Conservation (phyloP, 64 coral and sea anemone species). For the Platygyra sinensis region DNA sequence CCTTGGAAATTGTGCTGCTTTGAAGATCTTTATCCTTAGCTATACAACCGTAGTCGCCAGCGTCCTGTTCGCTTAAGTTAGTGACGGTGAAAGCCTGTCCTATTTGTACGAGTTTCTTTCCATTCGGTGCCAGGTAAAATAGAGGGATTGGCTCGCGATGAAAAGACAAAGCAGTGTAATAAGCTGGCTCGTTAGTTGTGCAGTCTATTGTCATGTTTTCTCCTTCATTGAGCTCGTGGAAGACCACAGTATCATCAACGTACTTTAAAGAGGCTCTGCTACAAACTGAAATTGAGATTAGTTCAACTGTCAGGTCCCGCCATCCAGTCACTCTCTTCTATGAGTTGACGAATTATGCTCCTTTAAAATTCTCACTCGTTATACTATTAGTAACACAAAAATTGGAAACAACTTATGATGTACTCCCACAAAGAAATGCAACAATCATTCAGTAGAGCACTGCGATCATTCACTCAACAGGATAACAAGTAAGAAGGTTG, state of each 20-base stretch:
- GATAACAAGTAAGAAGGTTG: too few relatives aligned
- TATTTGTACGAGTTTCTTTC: background rate
- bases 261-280: background rate
- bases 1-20: background rate
- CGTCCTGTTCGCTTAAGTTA: background rate
- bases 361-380: too few relatives aligned
- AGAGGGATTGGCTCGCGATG: background rate
- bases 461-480: too few relatives aligned
- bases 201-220: background rate
- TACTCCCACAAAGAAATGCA: too few relatives aligned
- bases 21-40: background rate
- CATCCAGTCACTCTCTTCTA: too few relatives aligned
- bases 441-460: too few relatives aligned
- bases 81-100: background rate
- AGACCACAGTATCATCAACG: background rate
- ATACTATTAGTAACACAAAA: too few relatives aligned
- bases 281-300: background rate
- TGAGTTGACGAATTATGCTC: too few relatives aligned
- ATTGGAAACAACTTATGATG: too few relatives aligned
- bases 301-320: background rate
- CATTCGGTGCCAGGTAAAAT: constrained; percentile 1
- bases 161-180: background rate
- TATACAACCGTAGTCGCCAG: background rate
- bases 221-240: background rate
- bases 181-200: background rate